A percentile compares a stretch with the other conserved stretches of the same genome.
Evolutionary conservation across 2,797 vertebrate genomes (phyloP).

Genomic region (Gymnothorax reevesii): DNA sequence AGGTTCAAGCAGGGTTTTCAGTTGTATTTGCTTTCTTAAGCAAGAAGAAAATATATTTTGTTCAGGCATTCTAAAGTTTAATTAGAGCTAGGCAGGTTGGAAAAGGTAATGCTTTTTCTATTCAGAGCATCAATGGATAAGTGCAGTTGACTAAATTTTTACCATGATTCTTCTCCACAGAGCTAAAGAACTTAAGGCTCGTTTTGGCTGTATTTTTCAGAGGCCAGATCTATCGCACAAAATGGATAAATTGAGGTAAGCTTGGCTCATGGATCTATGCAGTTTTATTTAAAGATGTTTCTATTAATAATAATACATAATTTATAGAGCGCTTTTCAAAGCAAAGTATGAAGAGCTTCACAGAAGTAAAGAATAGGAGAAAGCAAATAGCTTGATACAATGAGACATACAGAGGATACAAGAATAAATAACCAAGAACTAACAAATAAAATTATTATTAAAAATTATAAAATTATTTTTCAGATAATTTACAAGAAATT

Average conservation of each 20-base stretch:
- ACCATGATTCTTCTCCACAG: conserved; percentile 62
- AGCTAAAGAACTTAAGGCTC: conserved; percentile 88
- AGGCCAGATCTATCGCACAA: conserved; percentile 76
- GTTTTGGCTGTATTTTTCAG: conserved; percentile 83
- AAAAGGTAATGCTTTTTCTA: background rate
- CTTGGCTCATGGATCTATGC: background rate
- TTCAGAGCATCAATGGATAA: background rate
- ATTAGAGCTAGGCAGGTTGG: background rate
- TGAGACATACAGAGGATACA: too few species aligned
- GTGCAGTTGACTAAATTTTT: background rate
- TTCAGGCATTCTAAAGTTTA: background rate
- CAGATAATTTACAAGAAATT: too few species aligned
- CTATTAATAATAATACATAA: too few species aligned
- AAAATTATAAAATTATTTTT: too few species aligned
- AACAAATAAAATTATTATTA: too few species aligned
- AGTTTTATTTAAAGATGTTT: too few species aligned
- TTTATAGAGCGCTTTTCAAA: too few species aligned
- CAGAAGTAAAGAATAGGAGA: too few species aligned
- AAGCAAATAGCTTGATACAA: too few species aligned
- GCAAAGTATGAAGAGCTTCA: too few species aligned
- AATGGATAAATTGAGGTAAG: conserved; percentile 63
- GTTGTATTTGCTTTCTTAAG: background rate
- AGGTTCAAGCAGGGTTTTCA: background rate
- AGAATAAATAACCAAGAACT: too few species aligned
- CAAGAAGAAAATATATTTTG: background rate